A percentile compares a stretch with the other conserved stretches of the same genome.
These are phyloP conservation scores for Esox niger DNA, from an alignment of 2,113 vertebrate genomes.

Conservation along the genomic window DNA sequence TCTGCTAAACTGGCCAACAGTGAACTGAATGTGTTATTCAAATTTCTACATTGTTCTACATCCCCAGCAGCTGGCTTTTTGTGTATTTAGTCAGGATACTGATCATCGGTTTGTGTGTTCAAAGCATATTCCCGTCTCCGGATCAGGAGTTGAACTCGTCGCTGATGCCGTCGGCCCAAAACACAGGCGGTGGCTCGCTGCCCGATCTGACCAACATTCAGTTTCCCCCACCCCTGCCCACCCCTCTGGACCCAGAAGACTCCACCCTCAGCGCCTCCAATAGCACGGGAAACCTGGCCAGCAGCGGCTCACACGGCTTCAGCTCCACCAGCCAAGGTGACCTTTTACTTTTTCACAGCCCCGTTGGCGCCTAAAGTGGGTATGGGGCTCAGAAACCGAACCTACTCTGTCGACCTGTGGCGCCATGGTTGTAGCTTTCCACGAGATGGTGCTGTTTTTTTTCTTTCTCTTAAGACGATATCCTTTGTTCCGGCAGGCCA, in stretches of 20 bases:
- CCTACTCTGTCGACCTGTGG: not conserved
- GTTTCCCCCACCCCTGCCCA: slow-evolving; percentile 93
- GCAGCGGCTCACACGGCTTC: slow-evolving; percentile 80
- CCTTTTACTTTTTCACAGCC: slow-evolving; percentile 34
- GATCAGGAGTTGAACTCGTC: slow-evolving; percentile 84
- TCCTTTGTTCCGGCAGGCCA: slow-evolving; percentile 69
- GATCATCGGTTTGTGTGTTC: not conserved
- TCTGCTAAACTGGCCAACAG: no score
- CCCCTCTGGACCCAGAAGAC: slow-evolving; percentile 89
- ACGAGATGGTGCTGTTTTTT: not conserved
- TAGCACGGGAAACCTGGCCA: slow-evolving; percentile 78
- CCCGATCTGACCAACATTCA: slow-evolving; percentile 96
- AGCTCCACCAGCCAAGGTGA: slow-evolving; percentile 68
- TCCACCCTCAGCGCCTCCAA: slow-evolving; percentile 78
- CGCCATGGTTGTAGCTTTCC: not conserved
- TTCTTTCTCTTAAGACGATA: not conserved
- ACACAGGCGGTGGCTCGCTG: slow-evolving; percentile 91
- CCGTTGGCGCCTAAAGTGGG: not conserved
- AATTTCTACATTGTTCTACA: no score
- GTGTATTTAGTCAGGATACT: not conserved
- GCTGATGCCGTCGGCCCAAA: slow-evolving; percentile 84
- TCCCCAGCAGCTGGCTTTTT: no score
- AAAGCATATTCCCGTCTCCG: slow-evolving; percentile 89
- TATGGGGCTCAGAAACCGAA: not conserved
- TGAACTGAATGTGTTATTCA: no score